A percentile compares a stretch with the other conserved stretches of the same genome.
Conservation (phyloP, 2,888 invertebrate genomes). For the Drosophila mayaguana region DNA sequence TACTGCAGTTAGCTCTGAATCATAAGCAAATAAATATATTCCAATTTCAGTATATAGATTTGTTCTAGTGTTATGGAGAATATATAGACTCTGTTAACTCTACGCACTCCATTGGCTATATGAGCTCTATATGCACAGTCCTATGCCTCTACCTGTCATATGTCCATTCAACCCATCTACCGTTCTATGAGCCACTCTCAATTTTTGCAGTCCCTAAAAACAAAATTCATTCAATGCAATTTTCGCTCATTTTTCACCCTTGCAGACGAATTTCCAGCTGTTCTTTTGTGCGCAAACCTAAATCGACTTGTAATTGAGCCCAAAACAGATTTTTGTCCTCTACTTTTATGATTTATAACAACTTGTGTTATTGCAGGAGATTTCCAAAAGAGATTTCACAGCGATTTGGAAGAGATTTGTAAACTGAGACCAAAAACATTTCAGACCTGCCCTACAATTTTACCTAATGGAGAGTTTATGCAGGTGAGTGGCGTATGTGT, state of each 20-base stretch:
- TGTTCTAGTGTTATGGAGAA: too few relatives aligned
- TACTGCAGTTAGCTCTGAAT: too few relatives aligned
- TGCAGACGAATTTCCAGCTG: neutral
- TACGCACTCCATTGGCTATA: neutral
- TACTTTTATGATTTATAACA: constrained; percentile 14
- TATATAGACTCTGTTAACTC: neutral
- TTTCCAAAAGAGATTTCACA: neutral
- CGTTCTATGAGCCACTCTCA: neutral
- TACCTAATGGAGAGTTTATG: constrained; percentile 32
- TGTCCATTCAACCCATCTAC: neutral
- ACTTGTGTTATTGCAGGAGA: neutral
- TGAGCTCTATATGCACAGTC: neutral
- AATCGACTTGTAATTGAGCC: constrained; percentile 6
- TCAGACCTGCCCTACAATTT: constrained; percentile 30
- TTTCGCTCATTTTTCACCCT: neutral
- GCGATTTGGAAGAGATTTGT: neutral
- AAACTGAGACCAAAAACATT: constrained; percentile 10
- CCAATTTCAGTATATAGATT: too few relatives aligned
- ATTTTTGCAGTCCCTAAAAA: neutral
- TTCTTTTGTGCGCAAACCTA: constrained; percentile 1
- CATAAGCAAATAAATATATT: too few relatives aligned
- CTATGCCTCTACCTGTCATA: neutral
- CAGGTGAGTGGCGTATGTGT: constrained; percentile 1
- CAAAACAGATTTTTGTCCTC: neutral
- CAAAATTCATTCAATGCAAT: neutral